Evolutionary conservation across 2,113 vertebrate genomes (phyloP).

Genomic region (Myocastor coypus): DNA sequence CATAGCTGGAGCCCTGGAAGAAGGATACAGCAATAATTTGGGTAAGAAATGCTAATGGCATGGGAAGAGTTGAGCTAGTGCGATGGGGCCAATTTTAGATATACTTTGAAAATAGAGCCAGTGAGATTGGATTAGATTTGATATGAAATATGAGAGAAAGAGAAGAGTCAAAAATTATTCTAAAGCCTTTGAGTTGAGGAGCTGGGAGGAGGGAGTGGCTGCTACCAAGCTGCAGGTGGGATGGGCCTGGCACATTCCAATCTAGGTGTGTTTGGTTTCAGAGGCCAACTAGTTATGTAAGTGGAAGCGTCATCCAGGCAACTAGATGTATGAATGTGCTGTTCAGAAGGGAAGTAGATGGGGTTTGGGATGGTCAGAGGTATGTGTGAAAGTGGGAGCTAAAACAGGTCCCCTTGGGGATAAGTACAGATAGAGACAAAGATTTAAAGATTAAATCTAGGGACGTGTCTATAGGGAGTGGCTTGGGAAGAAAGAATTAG

Average conservation of each 20-base stretch:
- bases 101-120: background rate
- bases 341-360: background rate
- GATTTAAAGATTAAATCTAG: background rate
- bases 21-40: background rate
- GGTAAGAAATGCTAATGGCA: background rate
- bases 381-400: background rate
- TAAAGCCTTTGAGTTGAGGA: background rate
- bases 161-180: background rate
- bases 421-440: background rate
- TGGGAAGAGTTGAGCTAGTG: background rate
- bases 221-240: too few relatives aligned
- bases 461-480: background rate
- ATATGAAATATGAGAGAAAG: conserved; percentile 1
- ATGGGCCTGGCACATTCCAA: background rate
- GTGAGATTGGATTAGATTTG: background rate
- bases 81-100: background rate
- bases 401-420: background rate
- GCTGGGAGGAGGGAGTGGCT: background rate
- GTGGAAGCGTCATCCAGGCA: background rate
- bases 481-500: background rate
- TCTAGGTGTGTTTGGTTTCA: background rate
- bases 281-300: background rate
- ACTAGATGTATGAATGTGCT: background rate
- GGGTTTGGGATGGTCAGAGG: background rate
- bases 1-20: background rate